Conservation (phyloP, 1,140 invertebrate species). For the Portunus trituberculatus region DNA sequence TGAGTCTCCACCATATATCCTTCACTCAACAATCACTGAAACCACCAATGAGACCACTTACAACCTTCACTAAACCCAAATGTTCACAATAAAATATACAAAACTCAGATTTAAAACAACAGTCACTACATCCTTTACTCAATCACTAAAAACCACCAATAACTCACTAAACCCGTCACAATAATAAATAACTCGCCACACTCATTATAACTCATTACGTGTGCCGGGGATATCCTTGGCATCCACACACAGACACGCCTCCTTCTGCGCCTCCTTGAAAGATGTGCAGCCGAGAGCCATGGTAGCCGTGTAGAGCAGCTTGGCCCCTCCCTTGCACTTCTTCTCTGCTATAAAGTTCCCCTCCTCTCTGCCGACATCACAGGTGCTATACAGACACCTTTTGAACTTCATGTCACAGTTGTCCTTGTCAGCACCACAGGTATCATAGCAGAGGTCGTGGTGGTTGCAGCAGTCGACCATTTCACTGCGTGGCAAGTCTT, state of each 20-base stretch:
- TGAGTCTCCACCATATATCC: too few relatives aligned
- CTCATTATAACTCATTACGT: constrained; percentile 38
- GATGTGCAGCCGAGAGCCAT: constrained; percentile 90
- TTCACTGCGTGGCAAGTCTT: constrained; percentile 87
- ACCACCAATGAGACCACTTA: too few relatives aligned
- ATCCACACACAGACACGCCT: constrained; percentile 87
- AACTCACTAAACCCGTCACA: too few relatives aligned
- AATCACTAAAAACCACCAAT: too few relatives aligned
- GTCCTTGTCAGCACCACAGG: constrained; percentile 91
- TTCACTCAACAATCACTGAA: too few relatives aligned
- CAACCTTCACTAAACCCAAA: too few relatives aligned
- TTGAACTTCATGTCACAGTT: constrained; percentile 93
- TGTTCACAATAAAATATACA: too few relatives aligned
- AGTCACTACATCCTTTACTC: too few relatives aligned
- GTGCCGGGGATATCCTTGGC: not conserved
- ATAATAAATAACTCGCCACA: too few relatives aligned
- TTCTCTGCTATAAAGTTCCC: constrained; percentile 69
- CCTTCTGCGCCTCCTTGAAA: constrained; percentile 88
- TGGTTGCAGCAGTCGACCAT: constrained; percentile 92
- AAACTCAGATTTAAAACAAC: too few relatives aligned
- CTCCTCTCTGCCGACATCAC: constrained; percentile 83
- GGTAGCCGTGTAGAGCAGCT: constrained; percentile 90
- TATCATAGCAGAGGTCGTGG: constrained; percentile 95
- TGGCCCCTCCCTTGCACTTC: constrained; percentile 91
- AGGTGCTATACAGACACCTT: constrained; percentile 90